These are phyloP conservation scores for Homalodisca vitripennis DNA, from an alignment of 1,140 invertebrate species.

Conservation along the genomic window DNA sequence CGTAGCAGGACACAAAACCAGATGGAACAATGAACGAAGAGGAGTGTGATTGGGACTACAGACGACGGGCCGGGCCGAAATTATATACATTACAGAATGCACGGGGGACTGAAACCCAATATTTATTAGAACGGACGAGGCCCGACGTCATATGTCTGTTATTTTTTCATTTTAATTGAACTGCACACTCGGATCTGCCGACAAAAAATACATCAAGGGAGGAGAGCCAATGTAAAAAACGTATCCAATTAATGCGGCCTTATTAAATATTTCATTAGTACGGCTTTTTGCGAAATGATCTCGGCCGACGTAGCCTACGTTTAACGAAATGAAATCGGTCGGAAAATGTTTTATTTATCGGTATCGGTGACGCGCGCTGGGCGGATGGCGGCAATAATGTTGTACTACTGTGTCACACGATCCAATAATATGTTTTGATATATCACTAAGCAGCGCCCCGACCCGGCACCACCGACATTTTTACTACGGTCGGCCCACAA, in stretches of 20 bases:
- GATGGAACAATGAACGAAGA: neutral
- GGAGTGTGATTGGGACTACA: neutral
- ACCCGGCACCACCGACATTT: neutral
- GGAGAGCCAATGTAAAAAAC: slow-evolving; percentile 19
- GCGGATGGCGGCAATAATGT: neutral
- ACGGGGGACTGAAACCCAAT: neutral
- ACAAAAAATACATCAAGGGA: neutral
- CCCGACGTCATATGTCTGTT: slow-evolving; percentile 5
- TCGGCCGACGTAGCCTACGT: neutral
- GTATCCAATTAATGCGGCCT: slow-evolving; percentile 21
- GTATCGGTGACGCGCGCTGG: too few species aligned
- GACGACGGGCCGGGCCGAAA: neutral
- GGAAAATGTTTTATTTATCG: slow-evolving; percentile 22
- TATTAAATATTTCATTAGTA: slow-evolving; percentile 23
- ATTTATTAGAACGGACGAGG: slow-evolving; percentile 15
- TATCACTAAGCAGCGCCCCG: slow-evolving; percentile 18
- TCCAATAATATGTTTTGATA: neutral
- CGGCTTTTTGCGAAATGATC: slow-evolving; percentile 21
- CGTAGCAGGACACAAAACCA: neutral
- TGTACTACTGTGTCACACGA: neutral
- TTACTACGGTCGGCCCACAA: neutral
- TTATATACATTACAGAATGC: neutral
- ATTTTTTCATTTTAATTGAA: slow-evolving; percentile 26
- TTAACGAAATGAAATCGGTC: slow-evolving; percentile 21
- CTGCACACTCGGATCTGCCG: neutral